phyloP scores from a whole-genome alignment of 2,888 invertebrate genomes.

The Rotaria macrura region DNA sequence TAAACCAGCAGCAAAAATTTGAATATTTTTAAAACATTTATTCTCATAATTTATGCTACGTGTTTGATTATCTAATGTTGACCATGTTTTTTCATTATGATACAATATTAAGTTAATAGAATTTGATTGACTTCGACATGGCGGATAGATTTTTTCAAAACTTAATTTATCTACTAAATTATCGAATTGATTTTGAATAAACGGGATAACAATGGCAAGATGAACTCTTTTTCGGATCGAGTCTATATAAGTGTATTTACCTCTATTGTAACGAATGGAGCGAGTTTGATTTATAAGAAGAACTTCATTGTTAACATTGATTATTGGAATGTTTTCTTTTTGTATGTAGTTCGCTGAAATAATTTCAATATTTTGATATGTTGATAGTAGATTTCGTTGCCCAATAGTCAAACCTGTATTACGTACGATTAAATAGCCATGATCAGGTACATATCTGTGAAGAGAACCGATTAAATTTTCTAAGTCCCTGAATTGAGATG shows the following conservation, averaged over 20 bases:
- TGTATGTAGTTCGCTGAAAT: not conserved
- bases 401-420: too few relatives aligned
- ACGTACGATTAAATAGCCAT: too few relatives aligned
- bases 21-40: not conserved
- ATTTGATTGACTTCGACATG: not conserved
- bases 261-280: not conserved
- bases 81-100: not conserved
- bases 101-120: not conserved
- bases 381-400: too few relatives aligned
- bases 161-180: not conserved
- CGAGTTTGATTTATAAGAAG: not conserved
- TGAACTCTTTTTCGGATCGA: not conserved
- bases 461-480: too few relatives aligned
- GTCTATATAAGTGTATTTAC: not conserved
- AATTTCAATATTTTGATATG: not conserved
- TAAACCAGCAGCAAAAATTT: not conserved
- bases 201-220: not conserved
- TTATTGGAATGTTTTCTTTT: not conserved
- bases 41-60: not conserved
- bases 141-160: not conserved
- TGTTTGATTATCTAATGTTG: not conserved
- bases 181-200: not conserved
- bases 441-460: too few relatives aligned
- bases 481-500: too few relatives aligned
- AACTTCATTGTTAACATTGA: not conserved